Evolutionary conservation across 2,888 invertebrate species (phyloP).

Genomic region (Mylabris sibirica): DNA sequence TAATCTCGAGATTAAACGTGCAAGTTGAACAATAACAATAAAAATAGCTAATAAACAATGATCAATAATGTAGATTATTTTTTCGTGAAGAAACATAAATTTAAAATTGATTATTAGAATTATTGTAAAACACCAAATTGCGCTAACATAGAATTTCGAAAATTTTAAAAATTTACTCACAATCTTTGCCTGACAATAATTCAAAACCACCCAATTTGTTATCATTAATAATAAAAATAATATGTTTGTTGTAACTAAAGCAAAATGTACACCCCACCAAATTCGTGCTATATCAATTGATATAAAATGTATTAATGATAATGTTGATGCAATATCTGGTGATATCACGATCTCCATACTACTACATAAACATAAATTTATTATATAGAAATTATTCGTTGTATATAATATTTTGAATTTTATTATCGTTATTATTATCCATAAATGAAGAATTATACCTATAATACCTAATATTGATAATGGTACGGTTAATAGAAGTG

Average conservation of each 20-base stretch:
- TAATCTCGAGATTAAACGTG: not conserved
- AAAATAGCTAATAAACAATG: not conserved
- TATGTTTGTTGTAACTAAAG: not conserved
- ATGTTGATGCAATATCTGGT: not conserved
- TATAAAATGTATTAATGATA: not conserved
- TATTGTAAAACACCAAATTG: not conserved
- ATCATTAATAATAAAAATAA: not conserved
- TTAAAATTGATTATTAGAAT: not conserved
- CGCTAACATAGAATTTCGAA: not conserved
- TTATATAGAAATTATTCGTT: constrained; percentile 19
- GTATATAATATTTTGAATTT: constrained; percentile 24
- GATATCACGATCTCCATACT: constrained; percentile 13
- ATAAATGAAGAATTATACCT: not conserved
- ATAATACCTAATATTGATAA: not conserved
- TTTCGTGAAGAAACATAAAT: not conserved
- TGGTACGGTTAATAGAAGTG: not conserved
- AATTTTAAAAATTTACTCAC: not conserved
- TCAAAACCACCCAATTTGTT: not conserved
- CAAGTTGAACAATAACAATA: not conserved
- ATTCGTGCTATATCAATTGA: not conserved
- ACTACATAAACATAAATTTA: constrained; percentile 25
- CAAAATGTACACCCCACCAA: not conserved
- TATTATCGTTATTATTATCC: constrained; percentile 20
- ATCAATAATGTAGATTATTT: not conserved
- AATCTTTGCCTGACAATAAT: not conserved